Evolutionary conservation across 2,797 vertebrate species (phyloP).

Genomic region (Poeciliopsis infans): DNA sequence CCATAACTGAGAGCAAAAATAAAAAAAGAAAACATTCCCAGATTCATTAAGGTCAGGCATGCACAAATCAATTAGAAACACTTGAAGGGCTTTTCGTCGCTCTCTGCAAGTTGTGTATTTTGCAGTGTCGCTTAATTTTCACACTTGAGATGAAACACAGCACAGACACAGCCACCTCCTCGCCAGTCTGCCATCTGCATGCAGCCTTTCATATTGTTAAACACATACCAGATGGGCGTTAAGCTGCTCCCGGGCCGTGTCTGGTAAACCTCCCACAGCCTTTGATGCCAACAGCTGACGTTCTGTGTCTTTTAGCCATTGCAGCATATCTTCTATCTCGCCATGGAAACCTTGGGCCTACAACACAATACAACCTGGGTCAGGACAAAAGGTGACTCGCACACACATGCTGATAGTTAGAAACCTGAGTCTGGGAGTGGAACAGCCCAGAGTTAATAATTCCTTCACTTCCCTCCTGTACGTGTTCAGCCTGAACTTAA

Average conservation of each 20-base stretch:
- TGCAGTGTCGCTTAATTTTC: constrained; percentile 75
- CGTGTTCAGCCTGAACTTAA: constrained; percentile 4
- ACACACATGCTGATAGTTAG: constrained; percentile 61
- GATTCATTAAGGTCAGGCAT: constrained; percentile 55
- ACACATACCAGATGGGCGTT: constrained; percentile 95
- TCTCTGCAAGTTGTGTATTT: constrained; percentile 46
- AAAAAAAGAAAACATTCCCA: constrained; percentile 53
- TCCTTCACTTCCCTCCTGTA: constrained; percentile 39
- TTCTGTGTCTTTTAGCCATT: constrained; percentile 98
- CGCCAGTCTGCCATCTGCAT: constrained; percentile 77
- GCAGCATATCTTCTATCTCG: constrained; percentile 98
- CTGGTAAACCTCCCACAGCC: constrained; percentile 97
- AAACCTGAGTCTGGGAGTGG: constrained; percentile 32
- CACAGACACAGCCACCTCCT: constrained; percentile 61
- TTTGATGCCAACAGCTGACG: constrained; percentile 97
- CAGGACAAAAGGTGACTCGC: constrained; percentile 77
- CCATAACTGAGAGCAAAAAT: constrained; percentile 39
- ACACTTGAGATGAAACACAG: constrained; percentile 77
- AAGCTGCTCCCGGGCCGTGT: constrained; percentile 97
- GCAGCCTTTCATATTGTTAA: constrained; percentile 77
- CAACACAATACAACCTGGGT: constrained; percentile 80
- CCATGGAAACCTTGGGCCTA: constrained; percentile 99
- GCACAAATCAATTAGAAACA: constrained; percentile 60
- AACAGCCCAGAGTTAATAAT: constrained; percentile 61
- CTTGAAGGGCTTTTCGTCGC: constrained; percentile 45